A percentile compares a stretch with the other conserved stretches of the same genome.
These are phyloP conservation scores for Phyllotreta cruciferae DNA, from an alignment of 2,888 invertebrate species.

Conservation along the genomic window DNA sequence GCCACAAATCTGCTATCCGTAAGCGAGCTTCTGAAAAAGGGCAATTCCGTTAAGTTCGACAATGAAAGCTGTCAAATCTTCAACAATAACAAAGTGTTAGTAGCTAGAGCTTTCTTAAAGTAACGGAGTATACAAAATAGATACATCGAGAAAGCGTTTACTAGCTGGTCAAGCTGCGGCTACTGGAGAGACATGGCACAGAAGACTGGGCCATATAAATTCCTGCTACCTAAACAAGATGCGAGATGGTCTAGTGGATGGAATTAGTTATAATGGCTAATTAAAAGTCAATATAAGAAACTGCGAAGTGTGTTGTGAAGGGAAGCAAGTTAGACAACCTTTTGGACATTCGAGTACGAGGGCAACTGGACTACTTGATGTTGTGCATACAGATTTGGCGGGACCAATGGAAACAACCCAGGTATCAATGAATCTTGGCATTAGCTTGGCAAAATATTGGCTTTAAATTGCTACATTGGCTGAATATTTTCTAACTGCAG, in stretches of 20 bases:
- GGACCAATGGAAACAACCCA: conserved; percentile 26
- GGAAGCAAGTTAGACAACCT: conserved; percentile 23
- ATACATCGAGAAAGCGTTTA: neutral
- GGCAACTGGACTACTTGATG: conserved; percentile 18
- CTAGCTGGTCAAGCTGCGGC: conserved; percentile 1
- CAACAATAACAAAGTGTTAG: conserved; percentile 34
- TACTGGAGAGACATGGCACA: conserved; percentile 16
- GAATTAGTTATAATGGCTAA: conserved; percentile 5
- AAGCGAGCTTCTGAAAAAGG: conserved; percentile 42
- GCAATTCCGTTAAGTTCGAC: conserved; percentile 39
- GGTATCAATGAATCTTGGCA: too few species aligned
- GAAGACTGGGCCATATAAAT: conserved; percentile 15
- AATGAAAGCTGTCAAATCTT: conserved; percentile 28
- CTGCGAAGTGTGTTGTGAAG: conserved; percentile 20
- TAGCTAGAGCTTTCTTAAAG: conserved; percentile 37
- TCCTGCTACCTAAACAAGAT: conserved; percentile 12
- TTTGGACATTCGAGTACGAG: conserved; percentile 16
- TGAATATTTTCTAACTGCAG: too few species aligned
- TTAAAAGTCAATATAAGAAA: neutral
- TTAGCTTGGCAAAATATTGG: too few species aligned
- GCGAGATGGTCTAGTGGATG: conserved; percentile 14
- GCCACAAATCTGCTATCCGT: conserved; percentile 46
- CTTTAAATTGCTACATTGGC: too few species aligned
- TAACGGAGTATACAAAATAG: conserved; percentile 40
- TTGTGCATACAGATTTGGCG: conserved; percentile 26